Percentiles rank a stretch among this genome's conserved stretches.
Evolutionary conservation across 23 tunicate species (phyloP).

Genomic region (Halocynthia roretzi): DNA sequence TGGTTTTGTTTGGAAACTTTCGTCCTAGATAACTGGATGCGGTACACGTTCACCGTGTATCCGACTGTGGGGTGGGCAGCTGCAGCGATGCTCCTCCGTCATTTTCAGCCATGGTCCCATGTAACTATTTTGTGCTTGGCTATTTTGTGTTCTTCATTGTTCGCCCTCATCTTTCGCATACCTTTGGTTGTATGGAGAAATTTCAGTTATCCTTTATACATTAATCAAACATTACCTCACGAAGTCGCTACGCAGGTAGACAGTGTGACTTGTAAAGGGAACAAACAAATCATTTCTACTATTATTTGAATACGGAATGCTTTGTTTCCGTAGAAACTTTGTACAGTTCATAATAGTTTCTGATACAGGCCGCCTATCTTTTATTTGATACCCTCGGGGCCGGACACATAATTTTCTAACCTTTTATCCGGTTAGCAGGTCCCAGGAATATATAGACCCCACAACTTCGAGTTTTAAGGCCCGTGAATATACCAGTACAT

Average conservation of each 20-base stretch:
- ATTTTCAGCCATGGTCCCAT: conserved; percentile 56
- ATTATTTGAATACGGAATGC: too few species aligned
- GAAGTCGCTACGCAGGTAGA: background rate
- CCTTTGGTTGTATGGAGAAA: conserved; percentile 67
- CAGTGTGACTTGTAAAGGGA: too few species aligned
- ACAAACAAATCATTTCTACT: too few species aligned
- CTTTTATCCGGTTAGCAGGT: too few species aligned
- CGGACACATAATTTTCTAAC: too few species aligned
- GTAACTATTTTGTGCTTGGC: conserved; percentile 35
- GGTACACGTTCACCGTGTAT: conserved; percentile 60
- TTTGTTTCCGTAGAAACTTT: too few species aligned
- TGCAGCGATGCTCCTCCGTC: conserved; percentile 22
- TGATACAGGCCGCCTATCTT: too few species aligned
- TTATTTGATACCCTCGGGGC: too few species aligned
- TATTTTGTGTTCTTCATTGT: conserved; percentile 21
- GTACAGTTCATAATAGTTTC: too few species aligned
- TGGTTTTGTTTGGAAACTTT: conserved; percentile 56
- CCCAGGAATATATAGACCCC: too few species aligned
- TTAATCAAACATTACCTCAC: conserved; percentile 61
- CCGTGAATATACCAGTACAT: too few species aligned
- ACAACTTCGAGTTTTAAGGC: too few species aligned
- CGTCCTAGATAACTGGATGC: conserved; percentile 56
- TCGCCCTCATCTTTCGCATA: conserved; percentile 37
- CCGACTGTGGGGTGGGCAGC: conserved; percentile 41
- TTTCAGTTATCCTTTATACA: conserved; percentile 52